Percentiles rank a stretch among this genome's conserved stretches.
These are phyloP conservation scores for Tillus elongatus DNA, from an alignment of 2,888 invertebrate genomes.

Conservation along the genomic window DNA sequence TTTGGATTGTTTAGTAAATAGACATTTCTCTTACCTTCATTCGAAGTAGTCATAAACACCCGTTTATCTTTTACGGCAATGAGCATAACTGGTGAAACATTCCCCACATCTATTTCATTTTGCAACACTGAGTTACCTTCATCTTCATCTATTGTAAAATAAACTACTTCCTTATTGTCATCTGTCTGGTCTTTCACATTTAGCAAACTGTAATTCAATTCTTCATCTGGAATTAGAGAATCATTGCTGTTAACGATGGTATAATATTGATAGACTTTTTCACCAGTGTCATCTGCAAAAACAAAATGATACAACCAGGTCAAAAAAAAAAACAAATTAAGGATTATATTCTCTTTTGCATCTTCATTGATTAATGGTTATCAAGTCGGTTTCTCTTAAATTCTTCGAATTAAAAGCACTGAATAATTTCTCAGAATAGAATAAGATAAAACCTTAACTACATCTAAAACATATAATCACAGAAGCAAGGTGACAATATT, in stretches of 20 bases:
- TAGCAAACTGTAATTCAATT: background rate
- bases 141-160: slow-evolving; percentile 18
- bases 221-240: no score
- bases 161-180: slow-evolving; percentile 17
- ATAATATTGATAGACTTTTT: slow-evolving; percentile 25
- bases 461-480: no score
- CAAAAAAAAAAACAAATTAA: no score
- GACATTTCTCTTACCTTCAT: slow-evolving; percentile 10
- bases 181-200: slow-evolving; percentile 11
- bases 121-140: slow-evolving; percentile 13
- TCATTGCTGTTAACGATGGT: slow-evolving; percentile 25
- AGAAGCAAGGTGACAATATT: no score
- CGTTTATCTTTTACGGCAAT: slow-evolving; percentile 24
- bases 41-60: slow-evolving; percentile 24
- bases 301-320: background rate
- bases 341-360: no score
- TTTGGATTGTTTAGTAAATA: no score
- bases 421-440: no score
- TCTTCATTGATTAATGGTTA: no score
- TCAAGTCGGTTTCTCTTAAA: no score
- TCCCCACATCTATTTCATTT: slow-evolving; percentile 14
- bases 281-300: slow-evolving; percentile 15
- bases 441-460: no score
- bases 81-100: slow-evolving; percentile 22
- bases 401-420: no score